Evolutionary conservation across 2,797 vertebrate species (phyloP).

Genomic region (Pantherophis alleghaniensis): DNA sequence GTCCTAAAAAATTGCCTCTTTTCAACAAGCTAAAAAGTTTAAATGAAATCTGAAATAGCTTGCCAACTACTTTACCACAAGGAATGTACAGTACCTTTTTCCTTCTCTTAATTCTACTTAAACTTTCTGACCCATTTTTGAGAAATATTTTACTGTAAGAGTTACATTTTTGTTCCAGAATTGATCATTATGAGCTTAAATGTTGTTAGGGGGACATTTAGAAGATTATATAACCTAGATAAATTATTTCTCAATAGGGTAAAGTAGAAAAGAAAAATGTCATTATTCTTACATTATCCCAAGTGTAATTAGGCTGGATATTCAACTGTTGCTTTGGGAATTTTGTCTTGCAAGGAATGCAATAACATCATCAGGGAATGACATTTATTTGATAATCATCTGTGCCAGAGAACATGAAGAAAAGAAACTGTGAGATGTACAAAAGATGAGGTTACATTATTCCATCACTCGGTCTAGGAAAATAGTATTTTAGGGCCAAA

Average conservation of each 20-base stretch:
- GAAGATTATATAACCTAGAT: background rate
- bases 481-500: conserved; percentile 28
- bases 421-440: conserved; percentile 22
- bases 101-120: background rate
- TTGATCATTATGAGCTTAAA: background rate
- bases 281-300: background rate
- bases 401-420: background rate
- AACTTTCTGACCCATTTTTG: background rate
- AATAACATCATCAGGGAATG: background rate
- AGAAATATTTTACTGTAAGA: background rate
- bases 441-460: background rate
- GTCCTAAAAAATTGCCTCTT: background rate
- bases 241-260: background rate
- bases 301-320: background rate
- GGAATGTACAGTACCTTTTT: background rate
- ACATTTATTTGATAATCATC: background rate
- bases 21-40: background rate
- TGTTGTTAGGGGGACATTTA: background rate
- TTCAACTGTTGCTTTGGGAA: background rate
- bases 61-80: background rate
- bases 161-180: background rate
- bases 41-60: background rate
- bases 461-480: conserved; percentile 21
- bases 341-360: background rate
- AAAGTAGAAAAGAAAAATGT: background rate